Evolutionary conservation across 2,113 vertebrate genomes (phyloP), one percentile per base, ranked within the genome.

Genomic region (Cochlearius cochlearius): DNA sequence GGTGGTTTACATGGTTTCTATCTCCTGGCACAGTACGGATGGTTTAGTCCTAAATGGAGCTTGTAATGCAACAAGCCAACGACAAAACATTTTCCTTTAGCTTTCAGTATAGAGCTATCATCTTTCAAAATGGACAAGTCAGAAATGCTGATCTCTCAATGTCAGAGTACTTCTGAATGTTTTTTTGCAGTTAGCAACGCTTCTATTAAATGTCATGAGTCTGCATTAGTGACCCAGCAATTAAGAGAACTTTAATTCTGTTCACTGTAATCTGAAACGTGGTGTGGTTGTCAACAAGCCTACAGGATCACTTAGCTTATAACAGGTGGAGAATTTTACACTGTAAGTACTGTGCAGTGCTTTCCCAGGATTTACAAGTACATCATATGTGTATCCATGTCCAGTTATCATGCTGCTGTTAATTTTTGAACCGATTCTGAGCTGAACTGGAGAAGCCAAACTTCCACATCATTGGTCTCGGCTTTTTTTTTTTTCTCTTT

Each of bases 11-110:
- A 9, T 89, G 73, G 43, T 86, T 95, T 71, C 83, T 84, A 25
- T 94, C 79, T 94, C 86, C 59, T 78, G 76, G 55, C 76, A 66
- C 30, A 78, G 62, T 56, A 94, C 0, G 17, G 94, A 67, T 94
- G 83, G 73, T 96, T 94, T 94, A 95, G 80, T 91, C 80, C 79
- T 94, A 94, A 96, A 94, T 94, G 64, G 91, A 91, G 79, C 95
- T 92, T 92, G 94, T 81, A 93, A 94, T 71, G 72, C 82, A 95
- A 93, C 94, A 91, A 93, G 86, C 71, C 92, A 74, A 55, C 84
- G 91, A 94, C 79, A 89, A 94, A 96, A 89, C 76, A 53, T 84
- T 94, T 84, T 60, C 80, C 77, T 92, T 97, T 58, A 91, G 49
- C 58, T 94, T 95, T 91, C 58, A 62, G 12, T 47, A 53, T 43